A percentile compares a stretch with the other conserved stretches of the same genome.
These are phyloP conservation scores for Monochamus alternatus DNA, from an alignment of 2,888 invertebrate species.

Conservation along the genomic window DNA sequence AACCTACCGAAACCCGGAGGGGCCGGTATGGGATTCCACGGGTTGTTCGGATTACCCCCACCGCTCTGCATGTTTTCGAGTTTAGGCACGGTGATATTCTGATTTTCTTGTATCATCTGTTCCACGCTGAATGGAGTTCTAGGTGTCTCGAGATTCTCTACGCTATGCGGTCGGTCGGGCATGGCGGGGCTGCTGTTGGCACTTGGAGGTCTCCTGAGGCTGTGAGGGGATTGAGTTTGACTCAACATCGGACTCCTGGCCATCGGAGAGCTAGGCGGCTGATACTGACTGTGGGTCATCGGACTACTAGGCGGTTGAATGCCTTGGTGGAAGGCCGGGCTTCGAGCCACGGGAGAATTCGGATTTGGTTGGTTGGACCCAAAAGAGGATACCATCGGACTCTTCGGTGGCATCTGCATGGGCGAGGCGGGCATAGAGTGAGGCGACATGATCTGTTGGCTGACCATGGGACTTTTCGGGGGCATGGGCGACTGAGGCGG, in stretches of 20 bases:
- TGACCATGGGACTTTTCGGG: slow-evolving; percentile 72
- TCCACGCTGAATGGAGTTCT: slow-evolving; percentile 68
- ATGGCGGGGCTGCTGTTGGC: slow-evolving; percentile 73
- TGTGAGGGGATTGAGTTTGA: slow-evolving; percentile 71
- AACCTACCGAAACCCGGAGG: slow-evolving; percentile 75
- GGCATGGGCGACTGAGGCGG: slow-evolving; percentile 75
- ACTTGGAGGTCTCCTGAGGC: slow-evolving; percentile 74
- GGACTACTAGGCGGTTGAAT: slow-evolving; percentile 72
- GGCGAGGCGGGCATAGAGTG: slow-evolving; percentile 71
- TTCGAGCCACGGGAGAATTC: slow-evolving; percentile 75
- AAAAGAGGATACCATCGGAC: slow-evolving; percentile 65
- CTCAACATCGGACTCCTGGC: slow-evolving; percentile 70
- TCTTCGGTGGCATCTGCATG: slow-evolving; percentile 71
- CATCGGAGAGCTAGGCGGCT: slow-evolving; percentile 70
- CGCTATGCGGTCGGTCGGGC: slow-evolving; percentile 76
- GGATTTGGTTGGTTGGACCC: slow-evolving; percentile 71
- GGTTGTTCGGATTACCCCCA: slow-evolving; percentile 74
- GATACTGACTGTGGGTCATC: slow-evolving; percentile 71
- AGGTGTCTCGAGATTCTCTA: slow-evolving; percentile 75
- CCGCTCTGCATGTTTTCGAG: slow-evolving; percentile 60
- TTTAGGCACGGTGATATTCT: slow-evolving; percentile 70
- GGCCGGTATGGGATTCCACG: slow-evolving; percentile 74
- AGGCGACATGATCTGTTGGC: slow-evolving; percentile 69
- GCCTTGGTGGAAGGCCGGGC: slow-evolving; percentile 73
- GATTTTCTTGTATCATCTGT: slow-evolving; percentile 58